phyloP scores from a whole-genome alignment of 2,113 vertebrate species.

The Leptocoma aspasia region DNA sequence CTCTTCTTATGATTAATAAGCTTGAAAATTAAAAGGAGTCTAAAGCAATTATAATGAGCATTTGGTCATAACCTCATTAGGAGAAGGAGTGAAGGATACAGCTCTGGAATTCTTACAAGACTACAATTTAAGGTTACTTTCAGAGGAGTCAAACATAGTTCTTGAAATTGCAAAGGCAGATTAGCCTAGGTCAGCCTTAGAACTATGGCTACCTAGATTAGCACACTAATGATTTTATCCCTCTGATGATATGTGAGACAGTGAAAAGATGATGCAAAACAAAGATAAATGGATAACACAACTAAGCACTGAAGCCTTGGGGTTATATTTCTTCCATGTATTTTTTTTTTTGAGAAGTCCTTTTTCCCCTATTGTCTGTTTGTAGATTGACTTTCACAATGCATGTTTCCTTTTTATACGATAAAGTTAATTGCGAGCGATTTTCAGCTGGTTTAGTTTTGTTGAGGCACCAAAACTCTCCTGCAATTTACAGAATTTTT shows the following conservation, averaged over 20 bases:
- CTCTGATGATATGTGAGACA: conserved; percentile 58
- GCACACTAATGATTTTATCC: conserved; percentile 81
- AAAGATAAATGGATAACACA: conserved; percentile 21
- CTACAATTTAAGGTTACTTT: conserved; percentile 83
- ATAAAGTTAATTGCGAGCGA: not conserved
- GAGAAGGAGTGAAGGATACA: conserved; percentile 82
- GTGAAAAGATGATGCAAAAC: conserved; percentile 21
- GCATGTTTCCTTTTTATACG: not conserved
- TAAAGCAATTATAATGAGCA: conserved; percentile 99
- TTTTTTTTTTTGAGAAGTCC: not conserved
- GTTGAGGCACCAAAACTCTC: not conserved
- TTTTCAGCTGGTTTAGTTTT: not conserved
- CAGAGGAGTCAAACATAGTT: conserved; percentile 74
- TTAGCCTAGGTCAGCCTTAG: conserved; percentile 80
- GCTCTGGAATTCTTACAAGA: conserved; percentile 80
- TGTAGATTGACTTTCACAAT: not conserved
- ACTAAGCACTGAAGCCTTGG: not conserved
- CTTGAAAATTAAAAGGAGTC: conserved; percentile 99
- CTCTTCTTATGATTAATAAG: conserved; percentile 99
- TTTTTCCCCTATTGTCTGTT: not conserved
- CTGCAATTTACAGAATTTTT: not conserved
- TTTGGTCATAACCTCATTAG: conserved; percentile 99
- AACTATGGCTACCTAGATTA: conserved; percentile 83
- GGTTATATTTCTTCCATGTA: not conserved
- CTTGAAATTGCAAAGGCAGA: conserved; percentile 76